These are phyloP conservation scores for Saxidomus purpurata DNA, from an alignment of 1,140 invertebrate genomes.

Conservation along the genomic window DNA sequence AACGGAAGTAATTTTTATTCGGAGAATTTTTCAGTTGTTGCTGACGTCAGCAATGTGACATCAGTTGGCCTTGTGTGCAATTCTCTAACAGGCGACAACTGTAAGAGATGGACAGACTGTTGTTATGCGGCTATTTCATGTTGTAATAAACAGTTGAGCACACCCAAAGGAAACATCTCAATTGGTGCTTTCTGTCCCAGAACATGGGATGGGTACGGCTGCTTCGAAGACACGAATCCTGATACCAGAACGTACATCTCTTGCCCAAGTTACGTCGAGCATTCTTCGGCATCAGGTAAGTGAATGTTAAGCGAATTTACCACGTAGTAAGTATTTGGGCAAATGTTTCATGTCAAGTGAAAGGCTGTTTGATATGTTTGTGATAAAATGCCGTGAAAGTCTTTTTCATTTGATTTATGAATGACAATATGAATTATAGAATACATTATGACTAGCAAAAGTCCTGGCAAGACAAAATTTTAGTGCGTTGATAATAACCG, in stretches of 20 bases:
- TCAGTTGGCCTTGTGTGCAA: slow-evolving; percentile 50
- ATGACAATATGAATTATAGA: no score
- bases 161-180: not conserved
- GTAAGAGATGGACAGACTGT: slow-evolving; percentile 70
- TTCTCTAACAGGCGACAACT: slow-evolving; percentile 60
- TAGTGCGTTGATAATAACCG: no score
- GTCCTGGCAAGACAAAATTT: no score
- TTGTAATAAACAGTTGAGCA: slow-evolving; percentile 66
- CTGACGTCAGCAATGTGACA: slow-evolving; percentile 66
- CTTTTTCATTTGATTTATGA: no score
- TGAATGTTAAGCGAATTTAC: no score
- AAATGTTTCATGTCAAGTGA: no score
- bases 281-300: slow-evolving; percentile 64
- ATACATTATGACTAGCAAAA: no score
- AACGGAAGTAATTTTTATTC: slow-evolving; percentile 6
- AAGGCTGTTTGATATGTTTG: no score
- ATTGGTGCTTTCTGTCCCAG: slow-evolving; percentile 66
- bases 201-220: slow-evolving; percentile 78
- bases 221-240: slow-evolving; percentile 69
- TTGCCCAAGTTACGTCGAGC: slow-evolving; percentile 73
- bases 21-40: slow-evolving; percentile 37
- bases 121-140: slow-evolving; percentile 69
- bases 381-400: no score
- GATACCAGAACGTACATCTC: slow-evolving; percentile 50
- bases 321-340: no score